Percentiles rank a stretch among this genome's conserved stretches.
Conservation (phyloP, 2,888 invertebrate genomes). For the Augiades crinisus region DNA sequence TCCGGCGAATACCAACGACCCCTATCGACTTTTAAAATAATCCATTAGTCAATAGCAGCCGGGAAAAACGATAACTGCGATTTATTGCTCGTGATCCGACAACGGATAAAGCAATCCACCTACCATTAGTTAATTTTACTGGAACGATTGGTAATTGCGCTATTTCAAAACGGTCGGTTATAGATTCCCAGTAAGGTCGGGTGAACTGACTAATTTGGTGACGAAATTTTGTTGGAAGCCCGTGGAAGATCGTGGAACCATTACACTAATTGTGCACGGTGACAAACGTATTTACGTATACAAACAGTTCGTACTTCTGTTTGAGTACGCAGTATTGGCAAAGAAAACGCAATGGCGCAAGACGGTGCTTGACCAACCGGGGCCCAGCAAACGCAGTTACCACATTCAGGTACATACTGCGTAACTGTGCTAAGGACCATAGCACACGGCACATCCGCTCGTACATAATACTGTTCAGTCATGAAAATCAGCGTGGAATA, state of each 20-base stretch:
- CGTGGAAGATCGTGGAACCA: not conserved
- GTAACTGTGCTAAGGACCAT: slow-evolving; percentile 28
- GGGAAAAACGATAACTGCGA: too few relatives aligned
- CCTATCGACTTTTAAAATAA: too few relatives aligned
- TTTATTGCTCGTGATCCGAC: too few relatives aligned
- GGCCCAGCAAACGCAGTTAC: slow-evolving; percentile 30
- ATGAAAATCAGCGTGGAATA: not conserved
- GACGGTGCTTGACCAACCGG: slow-evolving; percentile 32
- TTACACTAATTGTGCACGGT: not conserved
- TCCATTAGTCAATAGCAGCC: too few relatives aligned
- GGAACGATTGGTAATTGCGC: too few relatives aligned
- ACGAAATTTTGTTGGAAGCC: slow-evolving; percentile 1
- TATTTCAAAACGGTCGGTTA: too few relatives aligned
- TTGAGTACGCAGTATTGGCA: slow-evolving; percentile 21
- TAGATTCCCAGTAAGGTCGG: too few relatives aligned
- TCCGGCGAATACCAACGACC: too few relatives aligned
- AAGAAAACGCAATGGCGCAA: slow-evolving; percentile 35
- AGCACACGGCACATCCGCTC: not conserved
- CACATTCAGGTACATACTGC: slow-evolving; percentile 31
- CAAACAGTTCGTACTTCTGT: slow-evolving; percentile 19
- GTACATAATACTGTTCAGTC: not conserved
- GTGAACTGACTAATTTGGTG: too few relatives aligned
- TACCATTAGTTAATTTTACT: too few relatives aligned
- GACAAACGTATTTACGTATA: slow-evolving; percentile 5
- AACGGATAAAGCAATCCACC: too few relatives aligned